Percentiles rank a stretch among this genome's conserved stretches.
These are phyloP conservation scores for Numida meleagris DNA, from an alignment of 2,113 vertebrate species.

Conservation along the genomic window DNA sequence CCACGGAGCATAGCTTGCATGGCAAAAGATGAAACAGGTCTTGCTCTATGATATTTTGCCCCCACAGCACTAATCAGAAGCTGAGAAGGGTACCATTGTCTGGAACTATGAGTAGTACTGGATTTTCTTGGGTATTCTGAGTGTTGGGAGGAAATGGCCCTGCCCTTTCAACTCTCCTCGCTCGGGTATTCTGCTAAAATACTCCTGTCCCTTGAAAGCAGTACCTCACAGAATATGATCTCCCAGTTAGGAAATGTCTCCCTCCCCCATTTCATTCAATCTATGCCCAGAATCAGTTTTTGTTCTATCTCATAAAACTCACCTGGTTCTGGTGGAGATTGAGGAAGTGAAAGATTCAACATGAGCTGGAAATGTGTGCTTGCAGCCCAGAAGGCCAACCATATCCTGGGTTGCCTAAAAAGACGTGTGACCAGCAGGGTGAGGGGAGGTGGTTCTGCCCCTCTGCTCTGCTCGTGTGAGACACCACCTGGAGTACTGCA, in stretches of 20 bases:
- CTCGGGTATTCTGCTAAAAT: not conserved
- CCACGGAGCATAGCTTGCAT: not conserved
- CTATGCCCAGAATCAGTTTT: not conserved
- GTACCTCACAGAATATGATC: not conserved
- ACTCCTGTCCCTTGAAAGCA: not conserved
- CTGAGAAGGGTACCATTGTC: not conserved
- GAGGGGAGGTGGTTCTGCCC: no score
- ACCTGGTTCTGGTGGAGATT: not conserved
- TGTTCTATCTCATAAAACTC: not conserved
- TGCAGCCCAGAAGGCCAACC: no score
- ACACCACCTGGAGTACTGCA: no score
- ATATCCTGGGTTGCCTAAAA: no score
- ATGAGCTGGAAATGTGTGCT: no score
- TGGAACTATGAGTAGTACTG: not conserved
- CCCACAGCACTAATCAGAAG: not conserved
- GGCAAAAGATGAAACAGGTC: not conserved
- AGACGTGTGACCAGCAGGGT: no score
- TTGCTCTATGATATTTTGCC: not conserved
- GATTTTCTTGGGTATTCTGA: not conserved
- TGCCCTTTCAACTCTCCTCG: not conserved
- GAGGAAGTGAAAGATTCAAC: not conserved
- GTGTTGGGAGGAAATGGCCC: not conserved
- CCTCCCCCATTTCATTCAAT: not conserved
- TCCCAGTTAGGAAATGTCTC: not conserved
- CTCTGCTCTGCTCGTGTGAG: no score